These are phyloP conservation scores for Fulmarus glacialis DNA, from an alignment of 2,113 vertebrate genomes.

Conservation along the genomic window DNA sequence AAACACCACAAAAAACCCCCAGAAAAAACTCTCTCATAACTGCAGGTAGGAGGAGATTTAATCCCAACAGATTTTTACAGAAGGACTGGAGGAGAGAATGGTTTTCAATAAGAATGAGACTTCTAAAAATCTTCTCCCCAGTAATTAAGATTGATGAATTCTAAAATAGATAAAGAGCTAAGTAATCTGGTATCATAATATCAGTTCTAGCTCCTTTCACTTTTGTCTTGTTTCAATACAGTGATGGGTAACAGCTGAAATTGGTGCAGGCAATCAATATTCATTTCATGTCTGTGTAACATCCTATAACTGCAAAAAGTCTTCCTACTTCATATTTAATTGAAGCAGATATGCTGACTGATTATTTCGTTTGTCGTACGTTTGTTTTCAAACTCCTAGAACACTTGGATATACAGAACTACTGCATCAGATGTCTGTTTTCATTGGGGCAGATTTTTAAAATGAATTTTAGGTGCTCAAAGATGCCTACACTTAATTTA, in stretches of 20 bases:
- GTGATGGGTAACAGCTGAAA: not conserved
- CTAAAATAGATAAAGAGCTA: not conserved
- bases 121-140: not conserved
- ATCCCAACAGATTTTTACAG: not conserved
- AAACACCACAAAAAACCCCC: no score
- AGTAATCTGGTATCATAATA: not conserved
- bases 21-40: not conserved
- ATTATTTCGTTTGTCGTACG: not conserved
- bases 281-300: not conserved
- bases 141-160: not conserved
- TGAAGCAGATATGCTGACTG: not conserved
- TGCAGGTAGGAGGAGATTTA: not conserved
- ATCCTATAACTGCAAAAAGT: not conserved
- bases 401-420: not conserved
- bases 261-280: not conserved
- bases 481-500: not conserved
- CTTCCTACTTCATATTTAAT: not conserved
- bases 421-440: not conserved
- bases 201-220: not conserved
- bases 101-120: not conserved
- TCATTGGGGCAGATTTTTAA: not conserved
- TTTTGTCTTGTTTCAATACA: not conserved
- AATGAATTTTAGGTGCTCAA: not conserved
- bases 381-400: not conserved
- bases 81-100: not conserved